Evolutionary conservation across 2,797 vertebrate species (phyloP).

Genomic region (Artibeus jamaicensis): DNA sequence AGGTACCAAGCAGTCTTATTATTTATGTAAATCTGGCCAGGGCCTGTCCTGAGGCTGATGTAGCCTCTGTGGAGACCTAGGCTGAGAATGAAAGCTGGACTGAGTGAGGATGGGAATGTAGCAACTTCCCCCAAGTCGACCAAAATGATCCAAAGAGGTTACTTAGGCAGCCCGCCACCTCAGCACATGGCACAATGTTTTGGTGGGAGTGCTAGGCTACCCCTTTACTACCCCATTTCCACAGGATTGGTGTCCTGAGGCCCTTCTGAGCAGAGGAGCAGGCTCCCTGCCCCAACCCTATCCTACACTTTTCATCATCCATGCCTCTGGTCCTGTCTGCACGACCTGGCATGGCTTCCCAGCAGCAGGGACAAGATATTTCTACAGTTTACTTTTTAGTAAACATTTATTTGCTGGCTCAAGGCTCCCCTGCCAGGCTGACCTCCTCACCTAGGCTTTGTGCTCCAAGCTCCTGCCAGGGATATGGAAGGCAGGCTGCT

Average conservation of each 20-base stretch:
- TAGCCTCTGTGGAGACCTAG: background rate
- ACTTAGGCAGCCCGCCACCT: background rate
- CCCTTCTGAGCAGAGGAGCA: background rate
- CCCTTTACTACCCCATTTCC: background rate
- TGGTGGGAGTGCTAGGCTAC: background rate
- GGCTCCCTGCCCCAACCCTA: background rate
- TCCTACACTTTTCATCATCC: background rate
- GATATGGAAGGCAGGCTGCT: background rate
- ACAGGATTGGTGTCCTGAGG: background rate
- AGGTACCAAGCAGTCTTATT: background rate
- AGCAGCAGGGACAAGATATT: constrained; percentile 44
- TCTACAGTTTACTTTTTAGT: constrained; percentile 16
- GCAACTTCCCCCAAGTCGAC: background rate
- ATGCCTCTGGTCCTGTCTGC: background rate
- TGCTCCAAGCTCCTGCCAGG: background rate
- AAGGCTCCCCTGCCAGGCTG: background rate
- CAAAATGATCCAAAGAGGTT: background rate
- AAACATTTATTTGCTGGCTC: constrained; percentile 50
- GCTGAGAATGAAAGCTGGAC: background rate
- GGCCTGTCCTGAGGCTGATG: background rate
- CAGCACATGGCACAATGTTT: background rate
- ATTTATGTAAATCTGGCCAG: background rate
- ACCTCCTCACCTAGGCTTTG: constrained; percentile 8
- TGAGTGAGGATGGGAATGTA: background rate
- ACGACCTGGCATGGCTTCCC: background rate